Base-by-base conservation (phyloP, 2,113 vertebrate species). In the Kryptolebias marmoratus region DNA sequence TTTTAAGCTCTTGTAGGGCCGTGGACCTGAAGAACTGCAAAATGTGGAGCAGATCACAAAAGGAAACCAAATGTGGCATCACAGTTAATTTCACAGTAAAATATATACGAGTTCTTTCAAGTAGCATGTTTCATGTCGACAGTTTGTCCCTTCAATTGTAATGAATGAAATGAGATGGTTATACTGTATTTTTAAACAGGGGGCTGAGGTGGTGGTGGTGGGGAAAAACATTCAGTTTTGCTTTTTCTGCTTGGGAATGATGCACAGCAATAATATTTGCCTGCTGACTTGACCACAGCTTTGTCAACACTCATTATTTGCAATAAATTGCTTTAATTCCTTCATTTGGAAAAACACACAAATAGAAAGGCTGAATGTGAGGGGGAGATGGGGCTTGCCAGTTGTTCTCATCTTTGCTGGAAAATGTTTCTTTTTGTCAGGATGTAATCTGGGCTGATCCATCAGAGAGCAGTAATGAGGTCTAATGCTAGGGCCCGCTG, bases 401-500 rank as follows among this genome's bases (percentile, higher is more conserved):
- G 81, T 85, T 83, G 81, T 82, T 84, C 77, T 81, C 71, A 83
- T 81, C 68, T 71, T 74, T 44, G 6, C 30, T 30, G 42, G 74
- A 68, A 80, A 85, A 77, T 82, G 79, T 47, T 49, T 9, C 13
- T 76, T 77, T 83, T 79, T 83, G 77, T 83, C 87, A 85, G 89
- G 87, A 62, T 89, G 81, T 88, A 90, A 91, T 93, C 90, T 91
- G 75, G 83, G 75, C 63, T 79, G 72, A 89, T 93, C 90, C 75
- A 86, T 93, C 91, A 91, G 69, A 78, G 78, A 80, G 70, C 88
- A 68, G 82, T 94, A 94, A 94, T 92, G 87, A 93, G 87, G 84
- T 89, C 84, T 93, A 91, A 93, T 93, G 90, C 77, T 88, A 87
- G 86, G 84, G 84, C 89, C 90, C 85, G 71, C 83, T 79, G 87